Conservation (phyloP, 2,113 vertebrate genomes). For the Spermophilus dauricus region DNA sequence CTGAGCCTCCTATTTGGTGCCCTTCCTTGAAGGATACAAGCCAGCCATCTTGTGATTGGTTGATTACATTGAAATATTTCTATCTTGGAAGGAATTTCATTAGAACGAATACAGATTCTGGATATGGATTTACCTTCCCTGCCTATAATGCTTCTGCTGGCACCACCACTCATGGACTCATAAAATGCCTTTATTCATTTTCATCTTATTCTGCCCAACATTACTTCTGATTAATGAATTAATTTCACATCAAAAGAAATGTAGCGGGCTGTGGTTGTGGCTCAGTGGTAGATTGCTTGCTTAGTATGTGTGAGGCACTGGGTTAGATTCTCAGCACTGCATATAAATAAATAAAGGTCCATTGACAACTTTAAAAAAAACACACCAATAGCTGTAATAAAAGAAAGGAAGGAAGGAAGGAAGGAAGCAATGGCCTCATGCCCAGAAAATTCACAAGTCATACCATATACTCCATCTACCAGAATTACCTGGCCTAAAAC, state of each 20-base stretch:
- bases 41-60: background rate
- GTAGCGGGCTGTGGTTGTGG: background rate
- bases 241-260: background rate
- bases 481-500: background rate
- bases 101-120: background rate
- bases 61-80: background rate
- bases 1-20: background rate
- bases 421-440: background rate
- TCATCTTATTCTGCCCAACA: background rate
- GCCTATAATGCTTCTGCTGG: background rate
- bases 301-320: too few species aligned
- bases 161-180: background rate
- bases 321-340: too few species aligned
- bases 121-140: background rate
- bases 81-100: background rate
- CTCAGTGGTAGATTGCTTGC: too few species aligned
- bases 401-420: too few species aligned
- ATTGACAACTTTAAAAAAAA: too few species aligned
- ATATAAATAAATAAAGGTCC: too few species aligned
- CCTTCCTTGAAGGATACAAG: background rate
- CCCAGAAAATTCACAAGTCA: background rate
- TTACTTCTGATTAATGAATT: constrained; percentile 14
- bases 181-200: background rate
- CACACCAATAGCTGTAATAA: too few species aligned
- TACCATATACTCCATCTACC: too few species aligned